Conservation (phyloP, 2,113 vertebrate species). For the Bagarius yarrelli region DNA sequence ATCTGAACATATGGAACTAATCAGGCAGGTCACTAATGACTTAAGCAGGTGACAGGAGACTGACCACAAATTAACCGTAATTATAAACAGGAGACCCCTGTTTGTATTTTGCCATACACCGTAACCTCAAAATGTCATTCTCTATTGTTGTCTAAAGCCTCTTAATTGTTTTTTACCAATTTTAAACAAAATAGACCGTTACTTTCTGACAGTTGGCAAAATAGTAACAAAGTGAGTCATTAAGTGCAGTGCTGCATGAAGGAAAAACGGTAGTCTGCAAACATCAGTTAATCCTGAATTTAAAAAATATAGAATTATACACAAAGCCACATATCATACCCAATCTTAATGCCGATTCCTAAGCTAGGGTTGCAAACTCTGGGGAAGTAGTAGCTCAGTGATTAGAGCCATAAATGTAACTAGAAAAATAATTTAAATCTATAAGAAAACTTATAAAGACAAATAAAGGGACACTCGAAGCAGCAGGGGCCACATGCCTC, state of each 20-base stretch:
- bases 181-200: constrained; percentile 57
- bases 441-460: too few relatives aligned
- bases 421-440: too few relatives aligned
- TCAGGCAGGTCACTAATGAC: constrained; percentile 62
- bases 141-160: not conserved
- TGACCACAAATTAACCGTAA: not conserved
- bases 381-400: too few relatives aligned
- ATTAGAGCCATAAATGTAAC: too few relatives aligned
- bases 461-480: too few relatives aligned
- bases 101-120: not conserved
- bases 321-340: not conserved
- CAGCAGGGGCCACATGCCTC: too few relatives aligned
- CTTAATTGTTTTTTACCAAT: constrained; percentile 53
- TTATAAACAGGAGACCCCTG: constrained; percentile 7
- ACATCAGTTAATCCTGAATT: constrained; percentile 56
- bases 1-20: constrained; percentile 70
- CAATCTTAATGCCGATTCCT: not conserved
- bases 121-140: not conserved
- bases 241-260: constrained; percentile 54
- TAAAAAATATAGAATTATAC: constrained; percentile 40
- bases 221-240: constrained; percentile 69
- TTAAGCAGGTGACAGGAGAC: constrained; percentile 65
- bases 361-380: too few relatives aligned
- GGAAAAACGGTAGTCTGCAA: constrained; percentile 49
- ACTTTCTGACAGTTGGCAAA: constrained; percentile 53